Evolutionary conservation across 2,888 invertebrate species (phyloP).

Genomic region (Microctonus hyperodae): DNA sequence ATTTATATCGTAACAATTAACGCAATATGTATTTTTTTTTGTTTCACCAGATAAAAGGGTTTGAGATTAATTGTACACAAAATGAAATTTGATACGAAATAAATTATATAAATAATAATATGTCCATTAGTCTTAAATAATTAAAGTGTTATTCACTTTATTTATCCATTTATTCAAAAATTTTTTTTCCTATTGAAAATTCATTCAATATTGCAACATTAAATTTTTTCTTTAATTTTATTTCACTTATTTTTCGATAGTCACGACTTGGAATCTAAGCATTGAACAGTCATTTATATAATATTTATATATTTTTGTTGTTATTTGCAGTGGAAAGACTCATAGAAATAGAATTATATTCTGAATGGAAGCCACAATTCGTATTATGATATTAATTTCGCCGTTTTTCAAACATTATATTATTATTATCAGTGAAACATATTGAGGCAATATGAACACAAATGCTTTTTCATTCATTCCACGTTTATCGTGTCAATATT

Average conservation of each 20-base stretch:
- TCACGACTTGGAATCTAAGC: slow-evolving; percentile 7
- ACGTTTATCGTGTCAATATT: slow-evolving; percentile 3
- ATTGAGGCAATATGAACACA: background rate
- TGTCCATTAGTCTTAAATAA: background rate
- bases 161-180: too few relatives aligned
- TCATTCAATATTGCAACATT: background rate
- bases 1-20: background rate
- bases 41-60: background rate
- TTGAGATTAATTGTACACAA: background rate
- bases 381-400: slow-evolving; percentile 4
- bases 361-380: slow-evolving; percentile 31
- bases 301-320: background rate
- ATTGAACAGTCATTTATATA: slow-evolving; percentile 20
- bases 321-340: slow-evolving; percentile 19
- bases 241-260: slow-evolving; percentile 5
- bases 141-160: background rate
- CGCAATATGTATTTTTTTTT: background rate
- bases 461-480: background rate
- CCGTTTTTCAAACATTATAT: slow-evolving; percentile 4
- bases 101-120: background rate
- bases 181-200: background rate
- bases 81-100: background rate
- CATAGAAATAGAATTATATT: slow-evolving; percentile 19
- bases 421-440: background rate
- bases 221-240: background rate